These are phyloP conservation scores for Bursaphelenchus mucronatus DNA, from an alignment of 1,140 invertebrate species.

Conservation along the genomic window DNA sequence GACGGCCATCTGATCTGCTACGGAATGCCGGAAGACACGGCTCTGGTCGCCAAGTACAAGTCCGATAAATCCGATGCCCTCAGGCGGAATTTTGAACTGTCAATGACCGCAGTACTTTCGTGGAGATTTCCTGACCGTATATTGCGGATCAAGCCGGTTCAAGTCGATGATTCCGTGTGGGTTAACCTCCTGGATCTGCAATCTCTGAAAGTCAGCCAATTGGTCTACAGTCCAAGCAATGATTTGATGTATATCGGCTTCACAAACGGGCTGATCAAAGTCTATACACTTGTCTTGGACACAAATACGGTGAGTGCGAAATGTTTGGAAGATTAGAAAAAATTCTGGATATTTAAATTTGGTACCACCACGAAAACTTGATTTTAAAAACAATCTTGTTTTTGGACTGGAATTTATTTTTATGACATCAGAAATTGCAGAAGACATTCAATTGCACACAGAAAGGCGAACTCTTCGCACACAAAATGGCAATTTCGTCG, in stretches of 20 bases:
- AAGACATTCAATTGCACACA: constrained; percentile 36
- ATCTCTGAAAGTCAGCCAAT: constrained; percentile 31
- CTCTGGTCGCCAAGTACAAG: constrained; percentile 36
- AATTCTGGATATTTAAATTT: neutral
- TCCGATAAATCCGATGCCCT: constrained; percentile 38
- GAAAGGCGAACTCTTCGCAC: constrained; percentile 37
- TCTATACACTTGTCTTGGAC: constrained; percentile 35
- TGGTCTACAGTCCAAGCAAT: constrained; percentile 35
- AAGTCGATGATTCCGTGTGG: constrained; percentile 31
- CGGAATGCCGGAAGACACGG: constrained; percentile 32
- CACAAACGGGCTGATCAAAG: constrained; percentile 39
- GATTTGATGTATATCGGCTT: constrained; percentile 41
- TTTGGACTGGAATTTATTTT: neutral
- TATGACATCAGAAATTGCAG: constrained; percentile 22
- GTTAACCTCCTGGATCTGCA: constrained; percentile 42
- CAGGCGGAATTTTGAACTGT: constrained; percentile 36
- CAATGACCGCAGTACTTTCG: constrained; percentile 36
- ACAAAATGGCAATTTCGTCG: constrained; percentile 34
- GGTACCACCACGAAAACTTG: too few relatives aligned
- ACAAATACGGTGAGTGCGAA: constrained; percentile 20
- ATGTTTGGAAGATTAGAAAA: constrained; percentile 7
- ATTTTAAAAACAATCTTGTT: neutral
- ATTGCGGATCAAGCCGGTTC: constrained; percentile 37
- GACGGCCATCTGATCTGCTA: constrained; percentile 27
- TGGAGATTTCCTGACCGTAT: constrained; percentile 37